A percentile compares a stretch with the other conserved stretches of the same genome.
These are phyloP conservation scores for Pogonocherus hispidulus DNA, from an alignment of 2,888 invertebrate species.

Conservation along the genomic window DNA sequence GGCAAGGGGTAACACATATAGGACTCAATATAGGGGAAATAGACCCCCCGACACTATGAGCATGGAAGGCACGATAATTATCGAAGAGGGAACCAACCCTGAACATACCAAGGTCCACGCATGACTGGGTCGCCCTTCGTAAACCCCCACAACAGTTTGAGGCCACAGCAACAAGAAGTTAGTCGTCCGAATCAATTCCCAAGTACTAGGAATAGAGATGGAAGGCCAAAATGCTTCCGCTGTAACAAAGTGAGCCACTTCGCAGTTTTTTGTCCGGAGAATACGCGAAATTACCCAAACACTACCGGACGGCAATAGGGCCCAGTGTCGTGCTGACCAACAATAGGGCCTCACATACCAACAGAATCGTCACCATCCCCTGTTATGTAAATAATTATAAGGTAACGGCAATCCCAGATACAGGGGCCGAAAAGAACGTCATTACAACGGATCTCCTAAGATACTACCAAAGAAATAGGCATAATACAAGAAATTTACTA, in stretches of 20 bases:
- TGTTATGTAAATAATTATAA: neutral
- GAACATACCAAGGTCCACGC: too few species aligned
- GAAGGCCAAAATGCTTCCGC: slow-evolving; percentile 21
- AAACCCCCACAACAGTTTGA: neutral
- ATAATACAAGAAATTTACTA: neutral
- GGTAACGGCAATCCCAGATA: neutral
- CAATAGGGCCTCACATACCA: neutral
- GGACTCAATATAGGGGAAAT: too few species aligned
- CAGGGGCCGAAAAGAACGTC: slow-evolving; percentile 5
- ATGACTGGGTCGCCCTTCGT: too few species aligned
- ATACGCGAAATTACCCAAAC: slow-evolving; percentile 19
- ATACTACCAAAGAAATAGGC: neutral
- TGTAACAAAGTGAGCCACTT: slow-evolving; percentile 21
- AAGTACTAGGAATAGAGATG: slow-evolving; percentile 15
- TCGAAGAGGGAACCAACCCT: too few species aligned
- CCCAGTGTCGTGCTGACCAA: slow-evolving; percentile 16
- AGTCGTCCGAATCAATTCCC: slow-evolving; percentile 1
- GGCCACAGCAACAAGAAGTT: neutral
- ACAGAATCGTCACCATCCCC: neutral
- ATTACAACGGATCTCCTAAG: neutral
- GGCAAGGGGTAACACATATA: too few species aligned
- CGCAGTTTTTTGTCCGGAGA: slow-evolving; percentile 6
- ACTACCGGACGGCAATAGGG: slow-evolving; percentile 1
- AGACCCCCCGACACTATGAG: too few species aligned
- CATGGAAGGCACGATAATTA: too few species aligned